These are phyloP conservation scores for Hystrix brachyura DNA, from an alignment of 2,113 vertebrate species.

Conservation along the genomic window DNA sequence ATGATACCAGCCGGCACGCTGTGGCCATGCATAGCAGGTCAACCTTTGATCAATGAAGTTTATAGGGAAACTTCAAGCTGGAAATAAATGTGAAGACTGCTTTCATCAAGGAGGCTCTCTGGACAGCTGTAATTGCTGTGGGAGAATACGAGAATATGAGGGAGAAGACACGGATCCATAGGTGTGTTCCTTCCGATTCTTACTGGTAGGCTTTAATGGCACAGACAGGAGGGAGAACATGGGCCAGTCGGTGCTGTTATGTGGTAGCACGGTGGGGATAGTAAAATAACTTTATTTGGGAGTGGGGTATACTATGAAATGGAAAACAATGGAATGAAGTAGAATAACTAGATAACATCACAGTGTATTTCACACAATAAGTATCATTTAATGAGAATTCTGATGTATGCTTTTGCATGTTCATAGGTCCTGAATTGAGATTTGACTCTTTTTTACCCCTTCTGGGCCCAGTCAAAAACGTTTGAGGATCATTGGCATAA, in stretches of 20 bases:
- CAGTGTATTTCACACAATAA: neutral
- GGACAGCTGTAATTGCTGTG: neutral
- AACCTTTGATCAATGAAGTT: conserved; percentile 56
- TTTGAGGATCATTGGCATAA: neutral
- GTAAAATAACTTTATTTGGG: neutral
- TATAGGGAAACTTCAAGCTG: neutral
- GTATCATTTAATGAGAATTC: neutral
- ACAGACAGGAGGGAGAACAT: neutral
- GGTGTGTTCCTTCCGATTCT: neutral
- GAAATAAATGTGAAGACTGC: conserved; percentile 21
- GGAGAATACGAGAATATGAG: neutral
- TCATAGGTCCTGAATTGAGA: neutral
- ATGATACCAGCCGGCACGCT: neutral
- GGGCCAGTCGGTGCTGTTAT: neutral
- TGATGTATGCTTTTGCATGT: neutral
- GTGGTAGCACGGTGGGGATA: neutral
- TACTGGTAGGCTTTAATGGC: neutral
- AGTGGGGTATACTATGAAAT: neutral
- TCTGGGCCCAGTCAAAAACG: neutral
- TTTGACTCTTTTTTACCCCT: neutral
- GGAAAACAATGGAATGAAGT: neutral
- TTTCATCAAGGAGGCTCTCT: neutral
- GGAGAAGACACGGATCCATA: neutral
- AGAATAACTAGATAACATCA: conserved; percentile 23
- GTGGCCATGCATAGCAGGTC: neutral